Evolutionary conservation across 2,797 vertebrate species (phyloP), one percentile per base, ranked within the genome.

Genomic region (Platalea minor): DNA sequence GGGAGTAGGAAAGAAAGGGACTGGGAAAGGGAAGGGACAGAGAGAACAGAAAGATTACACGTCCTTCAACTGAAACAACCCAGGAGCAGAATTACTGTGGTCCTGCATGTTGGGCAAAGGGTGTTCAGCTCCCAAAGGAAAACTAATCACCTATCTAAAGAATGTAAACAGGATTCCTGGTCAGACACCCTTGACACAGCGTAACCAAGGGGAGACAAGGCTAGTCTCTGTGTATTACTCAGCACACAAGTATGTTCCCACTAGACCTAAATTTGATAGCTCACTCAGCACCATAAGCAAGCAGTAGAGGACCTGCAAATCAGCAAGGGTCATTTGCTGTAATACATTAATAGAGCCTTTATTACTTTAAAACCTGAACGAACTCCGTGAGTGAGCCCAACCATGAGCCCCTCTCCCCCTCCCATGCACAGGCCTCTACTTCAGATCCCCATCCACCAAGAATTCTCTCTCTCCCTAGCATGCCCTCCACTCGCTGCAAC

Each of bases 151-250:
- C 45, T 57, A 45, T 80, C 70, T 83, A 31, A 87, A 59, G 68
- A 94, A 92, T 53, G 67, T 73, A 83, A 96, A 93, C 39, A 87
- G 67, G 94, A 94, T 80, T 85, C 63, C 67, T 59, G 59, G 46
- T 69, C 80, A 95, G 85, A 84, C 59, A 89, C 21, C 59, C 65
- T 37, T 69, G 78, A 64, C 50, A 84, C 19, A 35, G 74, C 10
- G 2, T 9, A 79, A 67, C 33, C 50, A 41, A 31, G 19, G 16
- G 31, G 53, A 91, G n/a, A 72, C 72, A 77, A 70, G 51, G 68
- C n/a, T 53, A 37, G 28, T 59, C 57, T 68, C 83, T 78, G 17
- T 48, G 64, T 43, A 74, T 64, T 89, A 85, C 54, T 82, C 63
- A 72, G 60, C 8, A 2, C 46, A 51, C 79, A 93, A 70, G n/a